Base-by-base conservation (phyloP, 2,888 invertebrate species). In the Diploptera punctata region DNA sequence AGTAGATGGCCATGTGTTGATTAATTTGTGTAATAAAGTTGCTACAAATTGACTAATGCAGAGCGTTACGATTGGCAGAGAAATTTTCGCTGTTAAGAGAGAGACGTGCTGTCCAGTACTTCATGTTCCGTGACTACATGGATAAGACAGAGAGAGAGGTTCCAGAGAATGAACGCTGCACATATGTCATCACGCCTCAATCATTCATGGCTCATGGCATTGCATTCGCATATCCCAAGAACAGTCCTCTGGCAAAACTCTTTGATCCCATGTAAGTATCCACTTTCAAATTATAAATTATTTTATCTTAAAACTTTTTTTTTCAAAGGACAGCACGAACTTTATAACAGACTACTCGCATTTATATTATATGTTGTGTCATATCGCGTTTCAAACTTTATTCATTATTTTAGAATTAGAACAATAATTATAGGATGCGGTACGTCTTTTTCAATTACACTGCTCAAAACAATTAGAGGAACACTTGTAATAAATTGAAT, bases 261-360 rank as follows among this genome's bases (percentile, higher is more conserved):
- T 92, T 94, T 78, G 90, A 94, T 82, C 85, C 86, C 16, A 86
- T 90, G 94, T 94, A 84, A 89, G 85, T 81, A 74, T n/a, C n/a
- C n/a, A n/a, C n/a, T n/a, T 18, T 10, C 7, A 31, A 0, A 54
- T 10, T 10, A n/a, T 19, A 13, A 10, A 54, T 10, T 13, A 38
- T 38, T 38, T 13, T 13, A 10, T 38, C 43, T 38, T 38, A 38
- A 38, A 7, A 10, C 43, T 38, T 38, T 10, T 38, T 38, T 38
- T 38, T 13, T 38, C 9, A 38, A 38, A 10, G 43, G 9, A 38
- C 16, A 38, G 13, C 7, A 38, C 43, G 13, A 38, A 38, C 7
- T n/a, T n/a, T n/a, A n/a, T n/a, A n/a, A n/a, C n/a, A n/a, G n/a
- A n/a, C n/a, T n/a, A n/a, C n/a, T n/a, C n/a, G n/a, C n/a, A n/a